Evolutionary conservation across 2,888 invertebrate genomes (phyloP), one percentile per base, ranked within the genome.

Genomic region (Drepana falcataria): DNA sequence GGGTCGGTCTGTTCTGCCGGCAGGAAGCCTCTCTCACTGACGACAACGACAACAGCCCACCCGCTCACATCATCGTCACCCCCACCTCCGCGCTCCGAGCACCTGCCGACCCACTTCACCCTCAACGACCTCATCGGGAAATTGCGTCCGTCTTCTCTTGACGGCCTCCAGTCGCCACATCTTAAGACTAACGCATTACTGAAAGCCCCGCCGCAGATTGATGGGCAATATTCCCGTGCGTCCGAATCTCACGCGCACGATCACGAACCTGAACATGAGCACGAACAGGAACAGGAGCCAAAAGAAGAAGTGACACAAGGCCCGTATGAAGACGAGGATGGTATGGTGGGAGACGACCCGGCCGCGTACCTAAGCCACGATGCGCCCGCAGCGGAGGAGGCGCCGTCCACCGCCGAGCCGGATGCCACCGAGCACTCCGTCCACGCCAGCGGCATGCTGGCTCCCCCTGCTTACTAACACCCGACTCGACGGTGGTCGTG

Each of bases 311-410:
- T 87, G 56, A 94, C 94, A 49, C 92, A 93, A 70, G 94, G 94
- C 9, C 94, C 94, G 2, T 94, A 94, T 72, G 93, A 93, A 70
- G 91, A 87, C 65, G 79, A 88, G 59, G 87, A 87, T 59, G 90
- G 92, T 61, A 91, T 92, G 91, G 87, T 83, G 60, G 93, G 92
- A 55, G 92, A 92, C 68, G 93, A 92, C 73, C 92, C 93, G 49
- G 85, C 91, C 57, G 91, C 92, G 63, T 90, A 87, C 73, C 69
- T 91, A 69, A 71, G 75, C 61, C 80, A 71, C 62, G 89, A 83
- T 59, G 83, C 82, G 52, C 83, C 85, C 59, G 84, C 83, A 52
- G 83, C 82, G 49, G 92, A 92, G 54, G 91, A 91, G 47, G 86
- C 86, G 56, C 87, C 87, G 55, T 92, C 93, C 64, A 93, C 93